Conservation (phyloP, 2,888 invertebrate genomes). For the Tuberolachnus salignus region DNA sequence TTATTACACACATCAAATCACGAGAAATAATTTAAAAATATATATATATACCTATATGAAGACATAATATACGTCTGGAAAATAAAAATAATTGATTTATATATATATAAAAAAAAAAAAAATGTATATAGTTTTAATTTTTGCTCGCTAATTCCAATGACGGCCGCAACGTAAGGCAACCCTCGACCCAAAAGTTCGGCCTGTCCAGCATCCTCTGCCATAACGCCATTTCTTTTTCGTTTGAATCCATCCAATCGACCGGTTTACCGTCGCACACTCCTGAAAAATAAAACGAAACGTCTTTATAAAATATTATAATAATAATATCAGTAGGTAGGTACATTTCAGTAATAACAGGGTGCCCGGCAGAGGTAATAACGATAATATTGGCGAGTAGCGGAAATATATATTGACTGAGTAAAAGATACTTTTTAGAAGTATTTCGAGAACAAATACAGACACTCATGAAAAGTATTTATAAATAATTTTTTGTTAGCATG, state of each 20-base stretch:
- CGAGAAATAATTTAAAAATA: constrained; percentile 2
- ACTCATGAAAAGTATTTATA: too few relatives aligned
- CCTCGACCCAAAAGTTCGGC: constrained; percentile 98
- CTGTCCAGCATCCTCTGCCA: constrained; percentile 95
- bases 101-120: constrained; percentile 6
- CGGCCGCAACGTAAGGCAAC: constrained; percentile 82
- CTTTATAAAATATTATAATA: too few relatives aligned
- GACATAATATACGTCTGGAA: constrained; percentile 12
- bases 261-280: constrained; percentile 83
- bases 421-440: too few relatives aligned
- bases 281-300: constrained; percentile 63
- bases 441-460: too few relatives aligned
- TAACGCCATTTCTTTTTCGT: constrained; percentile 83
- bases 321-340: too few relatives aligned
- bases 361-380: too few relatives aligned
- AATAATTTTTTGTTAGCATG: too few relatives aligned
- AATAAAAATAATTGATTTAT: constrained; percentile 22
- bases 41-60: neutral
- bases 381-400: too few relatives aligned
- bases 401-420: too few relatives aligned
- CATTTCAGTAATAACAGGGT: too few relatives aligned
- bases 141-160: constrained; percentile 67
- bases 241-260: constrained; percentile 95
- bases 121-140: constrained; percentile 44
- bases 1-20: constrained; percentile 16